Base-by-base conservation (phyloP, 2,113 vertebrate species). In the Petromus typicus region DNA sequence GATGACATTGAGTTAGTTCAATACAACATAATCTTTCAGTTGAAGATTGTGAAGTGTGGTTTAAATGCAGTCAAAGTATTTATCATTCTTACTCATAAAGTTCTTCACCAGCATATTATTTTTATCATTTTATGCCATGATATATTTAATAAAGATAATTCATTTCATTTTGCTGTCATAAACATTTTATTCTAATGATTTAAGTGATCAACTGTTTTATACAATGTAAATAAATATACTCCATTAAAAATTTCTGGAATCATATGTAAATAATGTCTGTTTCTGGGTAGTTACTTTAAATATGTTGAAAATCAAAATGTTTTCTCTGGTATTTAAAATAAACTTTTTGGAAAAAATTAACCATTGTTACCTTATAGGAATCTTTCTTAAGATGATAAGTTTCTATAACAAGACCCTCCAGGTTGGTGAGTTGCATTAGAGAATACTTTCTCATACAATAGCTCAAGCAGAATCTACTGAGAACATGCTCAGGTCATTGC, bases 1-100 rank as follows among this genome's bases (percentile, higher is more conserved):
- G 43, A 82, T 94, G 59, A 57, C 51, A 69, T 90, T 94, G 66
- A 76, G 85, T 94, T 89, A 69, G 67, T 69, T 84, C 57, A 80
- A 45, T 84, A 80, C 37, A 79, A 7, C 48, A 40, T 32, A 48
- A 69, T 69, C 86, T 80, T 88, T 27, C 56, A 48, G 48, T 75
- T 88, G 51, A 88, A 22, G 71, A 75, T 87, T 84, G 45, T 16
- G 63, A 91, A 63, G 17, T 56, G 61, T 75, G 43, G 14, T 48
- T 67, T 80, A 51, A 75, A 80, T 67, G 25, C 67, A n/a, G 3
- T 56, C 63, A 78, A 56, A 63, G 20, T 76, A 32, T 25, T 34
- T 43, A 12, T 43, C 51, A 56, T 81, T 93, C 45, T 73, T 54
- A 2, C 51, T 66, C 48, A 73, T 83, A 18, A 75, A 48, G 2